phyloP scores from a whole-genome alignment of 92 coral and sea anemone genomes.

The Meandrina meandrites region DNA sequence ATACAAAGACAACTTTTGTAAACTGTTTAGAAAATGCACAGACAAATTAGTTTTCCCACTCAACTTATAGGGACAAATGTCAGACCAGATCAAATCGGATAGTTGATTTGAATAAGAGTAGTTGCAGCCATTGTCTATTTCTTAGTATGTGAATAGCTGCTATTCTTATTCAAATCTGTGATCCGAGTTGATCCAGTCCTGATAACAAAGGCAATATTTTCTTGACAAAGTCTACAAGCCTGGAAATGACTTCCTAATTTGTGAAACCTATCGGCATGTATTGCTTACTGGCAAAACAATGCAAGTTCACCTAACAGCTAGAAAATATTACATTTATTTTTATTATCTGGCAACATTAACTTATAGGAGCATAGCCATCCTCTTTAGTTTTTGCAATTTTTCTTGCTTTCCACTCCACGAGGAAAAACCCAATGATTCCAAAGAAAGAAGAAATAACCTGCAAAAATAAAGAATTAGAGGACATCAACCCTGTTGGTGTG shows the following conservation, averaged over 20 bases:
- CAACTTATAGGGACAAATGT: too few species aligned
- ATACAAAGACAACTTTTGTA: too few species aligned
- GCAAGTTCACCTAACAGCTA: neutral
- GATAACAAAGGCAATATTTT: neutral
- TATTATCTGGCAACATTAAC: neutral
- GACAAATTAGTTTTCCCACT: too few species aligned
- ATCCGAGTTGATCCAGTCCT: too few species aligned
- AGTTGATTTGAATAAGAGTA: too few species aligned
- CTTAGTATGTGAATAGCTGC: too few species aligned
- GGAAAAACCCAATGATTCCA: constrained; percentile 74
- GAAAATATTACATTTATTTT: neutral
- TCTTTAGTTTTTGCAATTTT: neutral
- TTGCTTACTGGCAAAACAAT: neutral
- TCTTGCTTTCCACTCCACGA: constrained; percentile 73
- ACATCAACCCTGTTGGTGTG: too few species aligned
- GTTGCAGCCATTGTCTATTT: too few species aligned
- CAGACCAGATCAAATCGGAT: too few species aligned
- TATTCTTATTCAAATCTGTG: too few species aligned
- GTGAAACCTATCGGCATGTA: neutral
- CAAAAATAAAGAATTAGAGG: constrained; percentile 1
- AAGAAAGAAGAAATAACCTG: constrained; percentile 66
- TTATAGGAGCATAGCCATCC: constrained; percentile 23
- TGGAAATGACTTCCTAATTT: neutral
- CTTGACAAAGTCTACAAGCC: neutral
- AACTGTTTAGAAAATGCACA: too few species aligned